Conservation (phyloP, 2,888 invertebrate genomes). For the Luffia ferchaultella region DNA sequence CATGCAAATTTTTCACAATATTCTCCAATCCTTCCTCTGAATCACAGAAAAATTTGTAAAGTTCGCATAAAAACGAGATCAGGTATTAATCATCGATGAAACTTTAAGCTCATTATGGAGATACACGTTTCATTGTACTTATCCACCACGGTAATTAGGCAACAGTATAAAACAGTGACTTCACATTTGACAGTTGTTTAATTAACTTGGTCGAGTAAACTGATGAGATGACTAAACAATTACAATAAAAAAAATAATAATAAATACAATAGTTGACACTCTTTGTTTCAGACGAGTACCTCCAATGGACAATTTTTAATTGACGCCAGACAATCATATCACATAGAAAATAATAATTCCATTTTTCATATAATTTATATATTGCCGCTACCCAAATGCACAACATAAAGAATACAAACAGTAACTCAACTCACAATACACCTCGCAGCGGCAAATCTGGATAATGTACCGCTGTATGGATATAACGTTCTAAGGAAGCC, state of each 20-base stretch:
- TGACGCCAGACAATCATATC: background rate
- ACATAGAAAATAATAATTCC: constrained; percentile 15
- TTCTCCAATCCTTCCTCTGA: constrained; percentile 39
- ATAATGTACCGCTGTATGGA: no score
- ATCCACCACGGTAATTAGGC: no score
- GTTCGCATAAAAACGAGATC: constrained; percentile 53
- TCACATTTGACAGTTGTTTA: no score
- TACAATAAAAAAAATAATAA: no score
- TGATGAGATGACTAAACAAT: no score
- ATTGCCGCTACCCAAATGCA: constrained; percentile 58
- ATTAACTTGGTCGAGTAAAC: no score
- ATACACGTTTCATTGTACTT: constrained; percentile 14
- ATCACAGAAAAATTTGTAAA: constrained; percentile 39
- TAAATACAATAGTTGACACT: no score
- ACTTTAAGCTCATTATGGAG: constrained; percentile 39
- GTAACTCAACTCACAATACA: no score
- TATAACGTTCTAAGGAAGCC: no score
- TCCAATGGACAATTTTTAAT: constrained; percentile 48
- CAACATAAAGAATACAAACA: no score
- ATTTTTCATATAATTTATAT: constrained; percentile 21
- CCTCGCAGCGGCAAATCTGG: no score
- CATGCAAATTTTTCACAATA: constrained; percentile 1
- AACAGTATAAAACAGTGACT: no score
- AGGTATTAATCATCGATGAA: constrained; percentile 37
- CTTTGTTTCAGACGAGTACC: constrained; percentile 53